Conservation (phyloP, 2,888 invertebrate species). For the Platycheirus albimanus region DNA sequence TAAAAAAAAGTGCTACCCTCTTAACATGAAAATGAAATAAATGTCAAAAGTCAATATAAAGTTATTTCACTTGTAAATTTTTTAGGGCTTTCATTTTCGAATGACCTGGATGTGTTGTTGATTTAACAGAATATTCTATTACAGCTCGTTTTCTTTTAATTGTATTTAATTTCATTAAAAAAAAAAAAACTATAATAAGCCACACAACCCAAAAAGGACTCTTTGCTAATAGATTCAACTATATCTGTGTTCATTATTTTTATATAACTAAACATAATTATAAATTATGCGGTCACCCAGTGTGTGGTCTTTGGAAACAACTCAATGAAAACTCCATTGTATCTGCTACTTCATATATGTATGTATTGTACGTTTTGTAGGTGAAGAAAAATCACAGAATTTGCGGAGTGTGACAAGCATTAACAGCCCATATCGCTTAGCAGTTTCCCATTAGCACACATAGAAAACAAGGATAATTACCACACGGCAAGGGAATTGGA, state of each 20-base stretch:
- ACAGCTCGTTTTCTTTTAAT: constrained; percentile 1
- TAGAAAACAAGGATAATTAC: constrained; percentile 57
- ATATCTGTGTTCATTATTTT: constrained; percentile 1
- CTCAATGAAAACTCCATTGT: constrained; percentile 26
- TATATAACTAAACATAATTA: background rate
- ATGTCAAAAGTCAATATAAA: too few relatives aligned
- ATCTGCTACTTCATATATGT: background rate
- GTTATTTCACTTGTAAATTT: too few relatives aligned
- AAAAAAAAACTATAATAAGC: background rate
- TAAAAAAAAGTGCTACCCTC: constrained; percentile 25
- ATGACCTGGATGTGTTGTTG: too few relatives aligned
- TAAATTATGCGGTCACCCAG: background rate
- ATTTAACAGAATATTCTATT: background rate
- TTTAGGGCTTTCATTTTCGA: too few relatives aligned
- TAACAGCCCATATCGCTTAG: constrained; percentile 71
- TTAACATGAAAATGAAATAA: constrained; percentile 28
- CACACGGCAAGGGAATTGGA: constrained; percentile 68
- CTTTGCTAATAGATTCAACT: background rate
- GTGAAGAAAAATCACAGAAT: constrained; percentile 28
- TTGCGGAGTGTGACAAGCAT: constrained; percentile 61
- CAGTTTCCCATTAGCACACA: constrained; percentile 66
- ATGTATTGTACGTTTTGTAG: too few relatives aligned
- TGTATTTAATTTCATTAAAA: constrained; percentile 4
- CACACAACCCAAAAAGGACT: constrained; percentile 2
- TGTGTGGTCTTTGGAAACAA: constrained; percentile 1